A percentile compares a stretch with the other conserved stretches of the same genome.
Evolutionary conservation across 2,888 invertebrate genomes (phyloP).

Genomic region (Hetaerina titia): DNA sequence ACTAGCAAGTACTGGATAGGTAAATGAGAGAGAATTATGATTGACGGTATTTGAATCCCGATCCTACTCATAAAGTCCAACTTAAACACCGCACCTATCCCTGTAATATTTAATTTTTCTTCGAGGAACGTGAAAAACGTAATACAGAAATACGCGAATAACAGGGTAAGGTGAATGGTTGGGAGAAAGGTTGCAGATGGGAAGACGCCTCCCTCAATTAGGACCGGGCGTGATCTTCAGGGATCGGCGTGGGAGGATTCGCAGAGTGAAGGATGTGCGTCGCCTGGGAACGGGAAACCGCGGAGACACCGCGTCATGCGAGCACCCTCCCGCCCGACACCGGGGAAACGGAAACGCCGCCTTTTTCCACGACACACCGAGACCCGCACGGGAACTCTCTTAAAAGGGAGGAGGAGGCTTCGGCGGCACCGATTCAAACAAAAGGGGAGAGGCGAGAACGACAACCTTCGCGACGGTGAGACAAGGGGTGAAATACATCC

Average conservation of each 20-base stretch:
- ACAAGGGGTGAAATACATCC: not conserved
- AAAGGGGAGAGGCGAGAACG: not conserved
- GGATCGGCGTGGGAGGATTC: not conserved
- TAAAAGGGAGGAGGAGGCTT: not conserved
- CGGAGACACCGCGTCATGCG: not conserved
- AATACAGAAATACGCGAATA: no score
- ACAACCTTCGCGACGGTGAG: not conserved
- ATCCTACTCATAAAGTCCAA: no score
- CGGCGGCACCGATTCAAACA: constrained; percentile 18
- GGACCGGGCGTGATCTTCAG: not conserved
- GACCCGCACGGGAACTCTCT: not conserved
- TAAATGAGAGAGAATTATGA: no score
- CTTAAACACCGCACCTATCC: no score
- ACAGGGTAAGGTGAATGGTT: no score
- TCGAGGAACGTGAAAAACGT: no score
- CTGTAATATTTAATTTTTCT: no score
- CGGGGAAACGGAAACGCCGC: not conserved
- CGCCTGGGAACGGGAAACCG: not conserved
- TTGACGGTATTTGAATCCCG: no score
- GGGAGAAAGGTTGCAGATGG: not conserved
- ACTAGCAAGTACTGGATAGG: no score
- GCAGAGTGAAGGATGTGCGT: not conserved
- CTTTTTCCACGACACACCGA: not conserved
- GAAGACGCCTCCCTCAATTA: not conserved
- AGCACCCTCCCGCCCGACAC: not conserved